Base-by-base conservation (phyloP, 2,797 vertebrate species). In the Karalla daura region DNA sequence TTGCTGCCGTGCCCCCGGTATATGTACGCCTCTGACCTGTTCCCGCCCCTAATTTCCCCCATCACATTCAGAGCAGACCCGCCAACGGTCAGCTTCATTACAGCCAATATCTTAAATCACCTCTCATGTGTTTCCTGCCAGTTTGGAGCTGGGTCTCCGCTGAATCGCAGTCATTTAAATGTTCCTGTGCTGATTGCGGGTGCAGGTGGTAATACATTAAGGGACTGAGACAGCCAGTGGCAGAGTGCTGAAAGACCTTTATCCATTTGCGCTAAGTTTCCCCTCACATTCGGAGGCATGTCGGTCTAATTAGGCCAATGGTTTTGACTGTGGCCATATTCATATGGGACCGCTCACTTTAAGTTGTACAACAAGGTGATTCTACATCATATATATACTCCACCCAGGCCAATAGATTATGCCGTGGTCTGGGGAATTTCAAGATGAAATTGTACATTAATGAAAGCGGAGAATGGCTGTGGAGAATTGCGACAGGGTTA, bases 141-240 rank as follows among this genome's bases (percentile, higher is more conserved):
- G 90, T 90, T 90, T 80, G 87, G 69, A 65, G 80, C 90, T 82
- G 41, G 80, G 84, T 93, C 91, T 92, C 89, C 86, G 84, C 90
- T 91, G 92, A 93, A 92, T 93, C 88, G 76, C 87, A 72, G 89
- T 92, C 92, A 93, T 94, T 94, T 94, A 92, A 92, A 94, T 94
- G 92, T 92, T 90, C 86, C 90, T 88, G 85, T 63, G 84, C 85
- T 93, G 93, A 94, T 94, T 93, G 93, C 89, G 84, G 90, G 89
- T 90, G 93, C 92, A 91, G 92, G 89, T 92, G 91, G 93, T 94
- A 94, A 93, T 94, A 93, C 93, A 94, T 95, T 94, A 94, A 92
- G 92, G 92, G 90, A 93, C 92, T 94, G 89, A 94, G 92, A 90
- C 90, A 73, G 86, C 83, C 84, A 70, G 88, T 77, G 89, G 81